Percentiles rank a stretch among this genome's conserved stretches.
Conservation (phyloP, 2,113 vertebrate genomes). For the Gadus chalcogrammus region DNA sequence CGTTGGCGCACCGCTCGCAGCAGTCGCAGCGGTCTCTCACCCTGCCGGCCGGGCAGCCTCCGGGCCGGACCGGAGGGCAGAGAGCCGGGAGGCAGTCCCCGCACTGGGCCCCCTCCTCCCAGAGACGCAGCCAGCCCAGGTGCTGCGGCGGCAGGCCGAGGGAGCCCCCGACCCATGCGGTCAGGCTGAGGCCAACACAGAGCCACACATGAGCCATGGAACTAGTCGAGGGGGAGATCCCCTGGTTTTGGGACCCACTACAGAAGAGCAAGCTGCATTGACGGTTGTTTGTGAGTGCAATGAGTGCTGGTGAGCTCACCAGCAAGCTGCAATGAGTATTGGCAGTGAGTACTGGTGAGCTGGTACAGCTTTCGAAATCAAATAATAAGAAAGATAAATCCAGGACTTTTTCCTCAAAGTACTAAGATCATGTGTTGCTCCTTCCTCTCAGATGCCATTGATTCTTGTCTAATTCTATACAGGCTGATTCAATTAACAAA, state of each 20-base stretch:
- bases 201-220: slow-evolving; percentile 21
- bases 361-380: slow-evolving; percentile 3
- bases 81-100: slow-evolving; percentile 23
- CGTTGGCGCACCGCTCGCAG: slow-evolving; percentile 57
- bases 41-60: slow-evolving; percentile 37
- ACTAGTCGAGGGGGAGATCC: too few species aligned
- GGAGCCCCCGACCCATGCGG: not conserved
- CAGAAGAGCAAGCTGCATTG: not conserved
- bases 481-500: too few species aligned
- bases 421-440: not conserved
- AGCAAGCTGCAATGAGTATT: slow-evolving; percentile 16
- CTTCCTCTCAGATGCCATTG: slow-evolving; percentile 27
- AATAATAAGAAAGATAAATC: too few species aligned
- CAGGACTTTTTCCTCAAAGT: too few species aligned
- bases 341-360: too few species aligned
- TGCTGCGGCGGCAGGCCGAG: slow-evolving; percentile 26
- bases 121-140: slow-evolving; percentile 37
- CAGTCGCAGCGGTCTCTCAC: slow-evolving; percentile 45
- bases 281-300: slow-evolving; percentile 33
- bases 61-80: slow-evolving; percentile 30
- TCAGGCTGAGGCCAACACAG: slow-evolving; percentile 7
- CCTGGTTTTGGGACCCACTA: too few species aligned
- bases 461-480: too few species aligned
- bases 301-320: too few species aligned
- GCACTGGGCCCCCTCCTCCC: slow-evolving; percentile 44